phyloP scores from a whole-genome alignment of 2,797 vertebrate genomes.

The Sciaenops ocellatus region DNA sequence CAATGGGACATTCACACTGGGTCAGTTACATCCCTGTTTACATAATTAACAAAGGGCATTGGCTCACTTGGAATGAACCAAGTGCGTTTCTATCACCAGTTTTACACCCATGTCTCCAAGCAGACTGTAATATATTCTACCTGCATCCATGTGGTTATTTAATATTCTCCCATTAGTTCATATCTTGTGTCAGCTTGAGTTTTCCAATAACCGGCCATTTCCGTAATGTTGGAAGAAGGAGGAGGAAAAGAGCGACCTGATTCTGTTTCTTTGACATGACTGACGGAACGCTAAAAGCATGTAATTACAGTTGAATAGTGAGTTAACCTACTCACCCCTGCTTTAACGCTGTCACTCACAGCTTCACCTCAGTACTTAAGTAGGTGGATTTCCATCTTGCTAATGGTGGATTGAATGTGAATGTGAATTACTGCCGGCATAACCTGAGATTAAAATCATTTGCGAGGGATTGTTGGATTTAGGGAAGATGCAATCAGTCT shows the following conservation, averaged over 20 bases:
- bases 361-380: slow-evolving; percentile 47
- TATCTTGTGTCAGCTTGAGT: slow-evolving; percentile 11
- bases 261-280: slow-evolving; percentile 27
- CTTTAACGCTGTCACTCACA: slow-evolving; percentile 45
- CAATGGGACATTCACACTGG: slow-evolving; percentile 54
- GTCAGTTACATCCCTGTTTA: slow-evolving; percentile 71
- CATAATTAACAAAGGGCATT: slow-evolving; percentile 59
- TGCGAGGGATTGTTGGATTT: slow-evolving; percentile 48
- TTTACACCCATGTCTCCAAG: slow-evolving; percentile 20
- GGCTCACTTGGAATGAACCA: slow-evolving; percentile 32
- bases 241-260: not conserved
- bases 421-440: slow-evolving; percentile 30
- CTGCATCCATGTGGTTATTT: slow-evolving; percentile 9
- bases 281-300: slow-evolving; percentile 53
- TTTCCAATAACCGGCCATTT: slow-evolving; percentile 28
- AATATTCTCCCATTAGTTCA: slow-evolving; percentile 8
- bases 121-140: slow-evolving; percentile 9
- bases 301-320: slow-evolving; percentile 68
- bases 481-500: slow-evolving; percentile 46
- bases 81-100: slow-evolving; percentile 23
- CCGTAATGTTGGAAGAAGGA: not conserved
- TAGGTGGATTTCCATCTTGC: slow-evolving; percentile 46
- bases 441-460: slow-evolving; percentile 50
- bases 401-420: slow-evolving; percentile 35
- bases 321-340: slow-evolving; percentile 68